phyloP scores from a whole-genome alignment of 2,797 vertebrate species.

The Loris lydekkerianus region DNA sequence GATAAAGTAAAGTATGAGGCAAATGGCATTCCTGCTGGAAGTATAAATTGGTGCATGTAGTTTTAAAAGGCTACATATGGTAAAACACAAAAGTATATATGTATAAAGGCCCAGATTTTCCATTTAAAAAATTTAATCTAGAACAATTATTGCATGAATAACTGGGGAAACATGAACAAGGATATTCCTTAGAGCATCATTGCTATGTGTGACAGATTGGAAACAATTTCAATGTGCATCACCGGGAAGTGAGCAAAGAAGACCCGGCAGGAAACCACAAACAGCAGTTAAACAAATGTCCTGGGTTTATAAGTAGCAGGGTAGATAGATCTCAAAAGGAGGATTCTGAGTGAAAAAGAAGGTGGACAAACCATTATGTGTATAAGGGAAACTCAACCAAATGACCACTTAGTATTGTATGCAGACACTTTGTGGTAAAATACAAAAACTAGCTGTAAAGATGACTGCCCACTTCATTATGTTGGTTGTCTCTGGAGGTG shows the following conservation, averaged over 20 bases:
- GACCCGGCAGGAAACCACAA: not conserved
- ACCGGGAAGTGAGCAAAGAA: not conserved
- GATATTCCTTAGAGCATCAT: not conserved
- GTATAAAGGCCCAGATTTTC: not conserved
- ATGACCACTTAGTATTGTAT: not conserved
- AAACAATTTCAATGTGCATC: not conserved
- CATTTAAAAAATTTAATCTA: not conserved
- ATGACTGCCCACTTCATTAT: not conserved
- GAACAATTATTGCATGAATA: not conserved
- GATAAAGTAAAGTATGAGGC: not conserved
- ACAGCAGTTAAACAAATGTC: not conserved
- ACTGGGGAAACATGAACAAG: not conserved
- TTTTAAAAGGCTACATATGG: not conserved
- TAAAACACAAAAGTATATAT: not conserved
- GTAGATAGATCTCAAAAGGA: not conserved
- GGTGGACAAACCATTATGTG: not conserved
- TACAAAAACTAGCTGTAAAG: not conserved
- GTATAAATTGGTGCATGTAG: too few species aligned
- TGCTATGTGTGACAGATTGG: not conserved
- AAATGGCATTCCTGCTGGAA: not conserved
- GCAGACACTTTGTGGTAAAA: not conserved
- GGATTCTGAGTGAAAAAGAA: not conserved
- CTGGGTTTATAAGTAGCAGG: not conserved
- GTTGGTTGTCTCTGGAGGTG: not conserved
- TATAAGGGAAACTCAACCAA: not conserved